Base-by-base conservation (phyloP, 2,797 vertebrate species). In the Myotis vivesi region DNA sequence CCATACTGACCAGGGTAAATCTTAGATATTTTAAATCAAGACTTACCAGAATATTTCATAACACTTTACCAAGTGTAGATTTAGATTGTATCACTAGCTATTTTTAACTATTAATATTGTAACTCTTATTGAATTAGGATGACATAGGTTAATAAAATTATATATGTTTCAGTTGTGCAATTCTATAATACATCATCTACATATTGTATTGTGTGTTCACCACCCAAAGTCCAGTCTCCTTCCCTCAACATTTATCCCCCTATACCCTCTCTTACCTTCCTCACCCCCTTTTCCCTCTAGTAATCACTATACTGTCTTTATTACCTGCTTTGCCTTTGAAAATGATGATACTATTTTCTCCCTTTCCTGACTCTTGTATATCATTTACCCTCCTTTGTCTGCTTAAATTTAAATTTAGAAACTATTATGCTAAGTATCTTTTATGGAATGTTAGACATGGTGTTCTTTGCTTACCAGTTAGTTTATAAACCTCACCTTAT, bases 11-110 rank as follows among this genome's bases (percentile, higher is more conserved):
- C n/a, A 66, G n/a, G 64, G 64, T 8, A 57, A 76, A 75, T 92
- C n/a, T 95, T 90, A 89, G 38, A 28, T 87, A 59, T 94, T 93
- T 92, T 93, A 88, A 90, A 22, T 62, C 89, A 62, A 86, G 51
- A 90, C 44, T 94, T 94, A 88, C 3, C n/a, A 91, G 36, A 92
- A 55, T 91, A 81, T 94, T 94, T 77, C 4, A 69, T 89, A 91
- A 53, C 22, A 80, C 53, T 80, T 95, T 95, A 59, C 38, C 19
- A 91, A 86, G 38, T 80, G 41, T 7, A 89, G 68, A 77, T 85
- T 92, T 90, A 19, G 23, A 68, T 51, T 82, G 3, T 79, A 57
- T 83, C 87, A 15, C 7, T 73, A 85, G n/a, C 49, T 93, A 12
- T 79, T 95, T 85, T 86, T 55, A 94, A 51, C 49, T 77, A 20